Evolutionary conservation across 2,113 vertebrate genomes (phyloP).

Genomic region (Oophaga pumilio): DNA sequence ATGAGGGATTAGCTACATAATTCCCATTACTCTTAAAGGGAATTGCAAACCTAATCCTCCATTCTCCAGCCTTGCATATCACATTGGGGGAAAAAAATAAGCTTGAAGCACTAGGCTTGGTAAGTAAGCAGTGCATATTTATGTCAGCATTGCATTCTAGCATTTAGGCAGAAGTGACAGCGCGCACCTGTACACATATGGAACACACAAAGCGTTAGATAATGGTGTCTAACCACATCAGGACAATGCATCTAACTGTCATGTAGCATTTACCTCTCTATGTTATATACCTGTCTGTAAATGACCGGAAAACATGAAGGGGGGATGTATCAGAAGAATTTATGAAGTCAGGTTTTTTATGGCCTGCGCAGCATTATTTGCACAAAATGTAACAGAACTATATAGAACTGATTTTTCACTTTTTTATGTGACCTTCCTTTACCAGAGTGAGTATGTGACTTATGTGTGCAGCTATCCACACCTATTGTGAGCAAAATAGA

Average conservation of each 20-base stretch:
- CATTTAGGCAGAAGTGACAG: slow-evolving; percentile 2
- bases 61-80: slow-evolving; percentile 51
- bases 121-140: slow-evolving; percentile 17
- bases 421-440: no score
- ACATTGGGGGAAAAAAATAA: slow-evolving; percentile 46
- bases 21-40: slow-evolving; percentile 59
- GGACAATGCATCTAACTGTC: not conserved
- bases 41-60: slow-evolving; percentile 59
- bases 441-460: no score
- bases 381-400: no score
- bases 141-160: not conserved
- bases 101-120: slow-evolving; percentile 26
- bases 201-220: not conserved
- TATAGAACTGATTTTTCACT: no score
- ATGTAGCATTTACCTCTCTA: not conserved
- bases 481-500: no score
- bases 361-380: no score
- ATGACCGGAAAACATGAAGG: not conserved
- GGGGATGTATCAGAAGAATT: not conserved
- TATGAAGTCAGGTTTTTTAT: no score
- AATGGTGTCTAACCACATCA: not conserved
- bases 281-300: not conserved
- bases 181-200: not conserved
- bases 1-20: slow-evolving; percentile 59
- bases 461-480: no score